These are phyloP conservation scores for Cheilosia vulpina DNA, from an alignment of 2,888 invertebrate species.

Conservation along the genomic window DNA sequence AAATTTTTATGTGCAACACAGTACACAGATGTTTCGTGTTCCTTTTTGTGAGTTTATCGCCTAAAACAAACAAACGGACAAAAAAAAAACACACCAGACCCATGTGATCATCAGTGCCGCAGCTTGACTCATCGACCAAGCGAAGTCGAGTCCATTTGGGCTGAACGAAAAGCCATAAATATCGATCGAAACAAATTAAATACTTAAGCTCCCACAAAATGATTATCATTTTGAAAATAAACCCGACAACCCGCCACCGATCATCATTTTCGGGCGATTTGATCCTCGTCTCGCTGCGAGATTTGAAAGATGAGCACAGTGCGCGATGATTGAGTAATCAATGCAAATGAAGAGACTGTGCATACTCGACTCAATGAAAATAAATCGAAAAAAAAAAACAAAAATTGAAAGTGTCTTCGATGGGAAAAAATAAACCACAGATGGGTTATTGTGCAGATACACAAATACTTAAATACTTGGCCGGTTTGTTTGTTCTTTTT, in stretches of 20 bases:
- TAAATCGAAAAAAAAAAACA: conserved; percentile 15
- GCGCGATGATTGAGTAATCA: conserved; percentile 69
- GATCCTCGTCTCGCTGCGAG: conserved; percentile 34
- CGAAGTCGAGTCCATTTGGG: conserved; percentile 11
- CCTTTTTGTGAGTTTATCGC: conserved; percentile 32
- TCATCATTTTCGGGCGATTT: conserved; percentile 32
- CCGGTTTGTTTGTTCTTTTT: conserved; percentile 31
- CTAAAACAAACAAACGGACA: conserved; percentile 35
- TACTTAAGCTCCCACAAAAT: conserved; percentile 24
- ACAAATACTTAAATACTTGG: not conserved
- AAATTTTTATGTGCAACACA: conserved; percentile 14
- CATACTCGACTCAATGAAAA: conserved; percentile 40
- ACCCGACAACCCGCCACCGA: conserved; percentile 18
- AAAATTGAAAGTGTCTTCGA: not conserved
- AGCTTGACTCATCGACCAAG: conserved; percentile 13
- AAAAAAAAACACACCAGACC: not conserved
- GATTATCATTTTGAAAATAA: conserved; percentile 42
- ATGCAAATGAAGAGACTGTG: conserved; percentile 60
- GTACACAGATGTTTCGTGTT: conserved; percentile 52
- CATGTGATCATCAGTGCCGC: conserved; percentile 18
- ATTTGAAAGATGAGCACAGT: not conserved
- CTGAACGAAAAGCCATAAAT: not conserved
- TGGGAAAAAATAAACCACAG: conserved; percentile 54
- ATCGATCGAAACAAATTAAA: conserved; percentile 33
- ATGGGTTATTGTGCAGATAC: conserved; percentile 57